Evolutionary conservation across 64 coral and sea anemone species (phyloP), one percentile per base, ranked within the genome.

Genomic region (Stichodactyla mertensii): DNA sequence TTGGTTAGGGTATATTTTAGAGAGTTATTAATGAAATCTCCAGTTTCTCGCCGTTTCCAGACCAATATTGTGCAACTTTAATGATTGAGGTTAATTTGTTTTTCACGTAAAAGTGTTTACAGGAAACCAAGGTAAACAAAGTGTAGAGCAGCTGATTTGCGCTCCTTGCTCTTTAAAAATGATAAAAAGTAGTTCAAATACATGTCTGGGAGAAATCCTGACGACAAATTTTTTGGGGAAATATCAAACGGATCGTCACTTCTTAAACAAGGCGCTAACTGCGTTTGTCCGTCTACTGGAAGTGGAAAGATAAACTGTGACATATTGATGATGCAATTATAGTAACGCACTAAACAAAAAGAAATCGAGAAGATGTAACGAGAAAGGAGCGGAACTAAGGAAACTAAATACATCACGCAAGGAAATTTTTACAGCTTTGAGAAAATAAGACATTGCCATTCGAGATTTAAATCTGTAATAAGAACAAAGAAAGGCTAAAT

Each of bases 81-180:
- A 11, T 9, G 24, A 28, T 26, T 74, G 8, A 31, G 3, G 69
- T 12, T 74, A 74, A 74, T 74, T 74, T 31, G 69, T 74, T 74
- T 74, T 74, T 31, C n/a, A 74, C 24, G 10, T 74, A 74, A 14
- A 31, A 74, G 69, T 74, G 69, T 74, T 74, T 74, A 74, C 69
- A 74, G 12, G 64, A 69, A 69, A 23, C 16, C 18, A 16, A 69
- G n/a, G 69, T 5, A 6, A 26, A 71, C 66, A 71, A n/a, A 74
- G 56, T 58, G 23, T 8, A 74, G 0, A 19, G 5, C 69, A 74
- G 22, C 69, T 74, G 69, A 70, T 14, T 62, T 4, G 1, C 7
- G 10, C 1, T 31, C 10, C 23, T 31, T 74, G 69, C 24, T 23
- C 26, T 74, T 27, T 45, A 45, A 45, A 1, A 45, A 45, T 45